Base-by-base conservation (phyloP, 2,113 vertebrate genomes). In the Smithornis capensis region DNA sequence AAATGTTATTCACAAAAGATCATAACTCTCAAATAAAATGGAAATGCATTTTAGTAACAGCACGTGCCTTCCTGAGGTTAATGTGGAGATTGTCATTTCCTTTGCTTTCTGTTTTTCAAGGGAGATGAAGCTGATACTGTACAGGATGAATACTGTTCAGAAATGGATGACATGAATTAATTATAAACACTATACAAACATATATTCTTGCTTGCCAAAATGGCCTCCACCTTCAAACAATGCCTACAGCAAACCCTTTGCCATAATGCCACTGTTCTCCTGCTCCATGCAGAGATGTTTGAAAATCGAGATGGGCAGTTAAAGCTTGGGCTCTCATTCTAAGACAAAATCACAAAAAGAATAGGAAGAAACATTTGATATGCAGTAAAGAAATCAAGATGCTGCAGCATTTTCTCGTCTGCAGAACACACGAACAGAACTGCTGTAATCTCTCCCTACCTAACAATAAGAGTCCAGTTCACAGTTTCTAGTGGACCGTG, bases 401-500 rank as follows among this genome's bases (percentile, higher is more conserved):
- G 22, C 27, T 86, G 42, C 45, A 83, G 56, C 28, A 56, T 35
- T 70, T 9, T 8, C 7, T 37, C 14, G 2, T 24, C 28, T 18
- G 13, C 60, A 70, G 24, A 95, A 83, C 22, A 11, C 31, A 33
- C 68, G 31, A 82, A 50, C 60, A 57, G 50, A 53, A 24, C 8
- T 88, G 47, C 49, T 55, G 53, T 88, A 86, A 94, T 59, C 25
- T 70, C 15, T 68, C 90, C 42, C 57, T 35, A 7, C 53, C 69
- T 83, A 40, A 79, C 84, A n/a, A n/a, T 35, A 70, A 31, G 23
- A 87, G 83, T 27, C 27, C 42, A 57, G 44, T 94, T 95, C 87
- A 57, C 28, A 65, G 83, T 95, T 97, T 88, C 86, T 81, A 83
- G 63, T 65, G 81, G 88, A 91, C 50, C 44, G 17, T 14, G 28